Base-by-base conservation (phyloP, 2,888 invertebrate genomes). In the Prosopocoilus inquinatus region DNA sequence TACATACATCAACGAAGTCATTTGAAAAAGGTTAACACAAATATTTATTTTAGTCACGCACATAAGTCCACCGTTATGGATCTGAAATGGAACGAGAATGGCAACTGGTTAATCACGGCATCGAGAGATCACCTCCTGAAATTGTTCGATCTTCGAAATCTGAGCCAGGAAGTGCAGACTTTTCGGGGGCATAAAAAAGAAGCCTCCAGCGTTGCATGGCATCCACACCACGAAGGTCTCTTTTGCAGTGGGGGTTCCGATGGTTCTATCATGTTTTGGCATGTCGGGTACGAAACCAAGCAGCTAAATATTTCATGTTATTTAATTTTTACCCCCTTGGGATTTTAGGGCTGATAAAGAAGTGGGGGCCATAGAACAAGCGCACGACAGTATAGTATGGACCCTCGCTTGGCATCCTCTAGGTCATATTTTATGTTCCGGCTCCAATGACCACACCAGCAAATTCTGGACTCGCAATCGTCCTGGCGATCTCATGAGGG, bases 1-100 rank as follows among this genome's bases (percentile, higher is more conserved):
- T 82, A 60, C 28, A 51, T 47, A 52, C 12, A 12, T 3, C 1
- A 12, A 16, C 8, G 38, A 38, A 38, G 5, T 12, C 7, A 4
- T 5, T 38, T 11, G 5, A 5, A 28, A 28, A 7, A 47, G 9
- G 9, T 47, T 47, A 13, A 44, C 9, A 32, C 50, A 32, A n/a
- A n/a, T n/a, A 32, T 50, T 57, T 61, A 36, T 66, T 65, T 9
- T 67, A 91, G 91, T 51, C 98, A 99, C 78, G 98, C 98, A 41
- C 99, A 99, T 78, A 99, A 99, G 79, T 96, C 95, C 52, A 98
- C 99, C 28, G 99, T 99, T 9, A 98, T 98, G 96, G 96, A 98
- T 76, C 84, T 98, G 20, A 94, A 96, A 77, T 99, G 99, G 98
- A 99, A 99, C 79, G 89, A 90, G 49, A 99, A 99, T 81, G 99